Base-by-base conservation (phyloP, 1,140 invertebrate genomes). In the Drosophila hydei region DNA sequence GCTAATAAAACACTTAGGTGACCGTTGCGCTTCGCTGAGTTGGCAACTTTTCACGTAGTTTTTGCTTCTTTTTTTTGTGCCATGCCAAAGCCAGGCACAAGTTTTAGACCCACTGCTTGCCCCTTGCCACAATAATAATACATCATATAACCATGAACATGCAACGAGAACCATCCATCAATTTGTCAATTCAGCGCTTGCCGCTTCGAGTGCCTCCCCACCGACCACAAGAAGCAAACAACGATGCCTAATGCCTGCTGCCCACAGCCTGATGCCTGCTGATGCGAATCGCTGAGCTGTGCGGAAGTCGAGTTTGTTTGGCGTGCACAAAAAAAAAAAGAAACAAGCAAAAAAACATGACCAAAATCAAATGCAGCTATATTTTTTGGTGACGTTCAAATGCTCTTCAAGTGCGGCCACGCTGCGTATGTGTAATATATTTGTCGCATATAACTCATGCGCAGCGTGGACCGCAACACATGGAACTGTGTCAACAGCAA, bases 181-280 rank as follows among this genome's bases (percentile, higher is more conserved):
- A 85, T 87, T 85, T 85, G 80, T 84, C 80, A 84, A 84, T 84
- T 84, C 80, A 84, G 80, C 80, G 80, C 75, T 79, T 71, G 80
- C 55, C 64, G 65, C 67, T 64, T 74, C 75, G 65, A 79, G 80
- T 70, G 36, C 63, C 68, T 16, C 33, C 56, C 48, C 38, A 42
- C 64, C 48, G 48, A 42, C 64, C 56, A 45, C 56, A 50, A 42
- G 25, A 61, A 60, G 54, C 45, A 19, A 58, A 50, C 30, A 11
- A 27, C 16, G n/a, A 55, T 40, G 47, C 47, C 25, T 27, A 12
- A 8, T 48, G 47, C n/a, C 23, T 3, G n/a, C 18, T 12, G 47
- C 21, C 23, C 12, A 19, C 3, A 21, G 45, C 21, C 21, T 25
- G 47, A 8, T 48, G 23, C 21, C 3, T 16, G 47, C 45, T 47